Conservation (phyloP, 2,888 invertebrate genomes). For the Pelosia muscerda region DNA sequence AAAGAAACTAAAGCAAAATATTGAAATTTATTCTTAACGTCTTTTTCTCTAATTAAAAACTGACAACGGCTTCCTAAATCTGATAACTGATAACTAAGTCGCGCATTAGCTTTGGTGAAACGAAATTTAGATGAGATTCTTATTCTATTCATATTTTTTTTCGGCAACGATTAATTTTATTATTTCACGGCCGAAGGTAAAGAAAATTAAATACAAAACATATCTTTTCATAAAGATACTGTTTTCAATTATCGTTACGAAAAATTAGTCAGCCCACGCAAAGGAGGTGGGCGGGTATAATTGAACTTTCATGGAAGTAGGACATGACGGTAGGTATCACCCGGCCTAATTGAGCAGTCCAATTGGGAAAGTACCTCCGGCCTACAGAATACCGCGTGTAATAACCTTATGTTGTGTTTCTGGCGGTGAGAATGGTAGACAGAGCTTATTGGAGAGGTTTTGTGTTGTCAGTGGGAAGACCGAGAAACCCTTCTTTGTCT, state of each 20-base stretch:
- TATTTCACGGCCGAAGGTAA: constrained; percentile 2
- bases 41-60: not conserved
- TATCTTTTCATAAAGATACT: not conserved
- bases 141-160: constrained; percentile 20
- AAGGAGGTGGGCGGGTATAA: too few species aligned
- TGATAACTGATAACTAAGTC: not conserved
- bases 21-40: not conserved
- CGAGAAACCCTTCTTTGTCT: too few species aligned
- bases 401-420: too few species aligned
- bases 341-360: too few species aligned
- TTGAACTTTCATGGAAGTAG: too few species aligned
- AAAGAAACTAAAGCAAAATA: not conserved
- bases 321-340: too few species aligned
- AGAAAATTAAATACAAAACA: not conserved
- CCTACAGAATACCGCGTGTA: too few species aligned
- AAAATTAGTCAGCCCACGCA: not conserved
- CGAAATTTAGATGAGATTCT: not conserved
- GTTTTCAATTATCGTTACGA: not conserved
- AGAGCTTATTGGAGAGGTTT: too few species aligned
- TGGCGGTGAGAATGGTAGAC: too few species aligned
- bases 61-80: not conserved
- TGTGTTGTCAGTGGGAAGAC: too few species aligned
- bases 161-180: constrained; percentile 7
- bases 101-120: not conserved
- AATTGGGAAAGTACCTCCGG: too few species aligned